These are phyloP conservation scores for Pharmacophagus antenor DNA, from an alignment of 2,888 invertebrate species.

Conservation along the genomic window DNA sequence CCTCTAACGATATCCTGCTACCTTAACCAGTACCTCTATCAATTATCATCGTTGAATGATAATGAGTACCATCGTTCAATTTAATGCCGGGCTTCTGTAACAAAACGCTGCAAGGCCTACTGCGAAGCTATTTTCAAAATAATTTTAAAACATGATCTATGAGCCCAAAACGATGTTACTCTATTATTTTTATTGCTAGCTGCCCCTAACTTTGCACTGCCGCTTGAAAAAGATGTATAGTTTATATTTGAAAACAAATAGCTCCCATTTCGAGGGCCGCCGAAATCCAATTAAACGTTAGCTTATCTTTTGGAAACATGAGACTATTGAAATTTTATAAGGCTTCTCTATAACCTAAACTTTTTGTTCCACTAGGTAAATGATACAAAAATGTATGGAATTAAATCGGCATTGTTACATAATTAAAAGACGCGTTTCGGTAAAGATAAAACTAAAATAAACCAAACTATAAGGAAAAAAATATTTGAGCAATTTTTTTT, in stretches of 20 bases:
- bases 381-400: neutral
- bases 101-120: neutral
- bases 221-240: slow-evolving; percentile 17
- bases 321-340: slow-evolving; percentile 34
- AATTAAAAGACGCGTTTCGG: neutral
- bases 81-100: neutral
- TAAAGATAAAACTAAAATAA: neutral
- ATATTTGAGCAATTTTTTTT: neutral
- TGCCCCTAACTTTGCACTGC: slow-evolving; percentile 18
- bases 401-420: neutral
- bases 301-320: slow-evolving; percentile 36
- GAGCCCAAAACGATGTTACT: neutral
- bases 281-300: slow-evolving; percentile 39
- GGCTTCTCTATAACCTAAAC: slow-evolving; percentile 33
- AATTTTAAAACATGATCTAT: neutral
- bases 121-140: neutral
- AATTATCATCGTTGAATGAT: too few species aligned
- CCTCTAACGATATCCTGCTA: too few species aligned
- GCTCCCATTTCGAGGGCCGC: slow-evolving; percentile 29
- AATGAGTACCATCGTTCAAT: too few species aligned
- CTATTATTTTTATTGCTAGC: neutral
- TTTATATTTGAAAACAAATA: slow-evolving; percentile 28
- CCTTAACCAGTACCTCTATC: too few species aligned
- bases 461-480: neutral
- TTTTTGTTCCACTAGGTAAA: neutral